phyloP scores from a whole-genome alignment of 2,888 invertebrate genomes.

The Ectemnius cavifrons region DNA sequence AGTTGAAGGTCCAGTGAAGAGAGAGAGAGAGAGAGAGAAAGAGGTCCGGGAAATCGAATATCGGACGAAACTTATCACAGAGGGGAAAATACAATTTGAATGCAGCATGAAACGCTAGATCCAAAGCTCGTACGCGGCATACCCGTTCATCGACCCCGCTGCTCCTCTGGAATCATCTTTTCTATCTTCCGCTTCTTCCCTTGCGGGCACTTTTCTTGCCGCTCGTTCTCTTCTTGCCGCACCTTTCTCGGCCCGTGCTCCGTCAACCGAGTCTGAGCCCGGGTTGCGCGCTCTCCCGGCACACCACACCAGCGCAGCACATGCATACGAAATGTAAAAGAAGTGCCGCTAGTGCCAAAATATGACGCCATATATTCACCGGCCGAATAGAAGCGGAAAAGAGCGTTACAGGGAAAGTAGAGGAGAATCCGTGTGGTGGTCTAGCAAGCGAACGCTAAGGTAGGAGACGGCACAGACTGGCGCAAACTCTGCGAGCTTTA shows the following conservation, averaged over 20 bases:
- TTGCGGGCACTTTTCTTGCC: constrained; percentile 10
- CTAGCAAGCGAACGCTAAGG: constrained; percentile 15
- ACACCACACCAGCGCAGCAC: constrained; percentile 37
- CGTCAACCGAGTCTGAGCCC: constrained; percentile 23
- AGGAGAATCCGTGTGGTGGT: not conserved
- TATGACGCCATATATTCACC: constrained; percentile 50
- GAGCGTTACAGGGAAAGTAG: not conserved
- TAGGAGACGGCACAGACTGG: not conserved
- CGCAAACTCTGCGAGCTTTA: constrained; percentile 18
- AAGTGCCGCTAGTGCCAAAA: constrained; percentile 49
- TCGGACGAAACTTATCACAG: constrained; percentile 51
- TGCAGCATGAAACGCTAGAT: constrained; percentile 54
- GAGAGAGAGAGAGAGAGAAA: not conserved
- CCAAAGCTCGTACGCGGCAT: constrained; percentile 38
- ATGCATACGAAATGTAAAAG: constrained; percentile 67
- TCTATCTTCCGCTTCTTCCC: constrained; percentile 15
- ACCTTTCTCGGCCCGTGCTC: constrained; percentile 23
- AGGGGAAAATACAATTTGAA: constrained; percentile 62
- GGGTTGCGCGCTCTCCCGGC: not conserved
- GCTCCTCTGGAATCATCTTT: constrained; percentile 22
- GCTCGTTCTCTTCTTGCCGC: not conserved
- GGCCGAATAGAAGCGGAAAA: constrained; percentile 12
- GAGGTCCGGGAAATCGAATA: constrained; percentile 42
- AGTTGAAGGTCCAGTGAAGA: not conserved
- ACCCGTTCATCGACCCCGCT: constrained; percentile 29